These are phyloP conservation scores for Pseudomugil gertrudae DNA, from an alignment of 2,797 vertebrate genomes.

Conservation along the genomic window DNA sequence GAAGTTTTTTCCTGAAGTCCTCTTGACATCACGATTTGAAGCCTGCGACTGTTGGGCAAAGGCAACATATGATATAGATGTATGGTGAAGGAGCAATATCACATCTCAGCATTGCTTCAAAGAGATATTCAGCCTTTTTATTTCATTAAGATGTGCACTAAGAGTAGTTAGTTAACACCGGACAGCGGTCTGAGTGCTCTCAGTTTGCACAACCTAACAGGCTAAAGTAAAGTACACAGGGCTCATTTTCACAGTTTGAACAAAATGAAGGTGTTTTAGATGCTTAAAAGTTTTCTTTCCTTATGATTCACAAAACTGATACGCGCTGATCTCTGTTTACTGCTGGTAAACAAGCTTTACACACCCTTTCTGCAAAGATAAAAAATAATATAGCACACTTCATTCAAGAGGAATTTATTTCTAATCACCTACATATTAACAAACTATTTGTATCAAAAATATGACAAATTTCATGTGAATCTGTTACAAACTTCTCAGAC, in stretches of 20 bases:
- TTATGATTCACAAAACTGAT: neutral
- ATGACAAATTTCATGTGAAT: neutral
- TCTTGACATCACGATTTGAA: too few relatives aligned
- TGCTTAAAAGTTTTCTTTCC: neutral
- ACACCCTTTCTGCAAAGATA: neutral
- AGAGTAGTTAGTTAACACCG: neutral
- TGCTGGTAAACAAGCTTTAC: neutral
- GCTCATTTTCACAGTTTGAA: too few relatives aligned
- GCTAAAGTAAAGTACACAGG: too few relatives aligned
- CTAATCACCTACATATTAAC: neutral
- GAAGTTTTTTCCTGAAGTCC: too few relatives aligned
- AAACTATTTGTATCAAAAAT: neutral
- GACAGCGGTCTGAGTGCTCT: too few relatives aligned
- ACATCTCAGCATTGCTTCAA: neutral
- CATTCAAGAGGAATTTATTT: neutral
- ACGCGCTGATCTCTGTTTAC: neutral
- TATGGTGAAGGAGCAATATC: neutral
- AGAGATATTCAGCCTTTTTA: too few relatives aligned
- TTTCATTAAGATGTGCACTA: too few relatives aligned
- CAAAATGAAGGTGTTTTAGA: neutral
- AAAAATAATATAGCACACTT: neutral
- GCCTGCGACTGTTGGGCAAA: too few relatives aligned
- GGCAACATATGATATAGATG: too few relatives aligned
- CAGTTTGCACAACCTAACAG: neutral
- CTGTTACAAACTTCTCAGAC: neutral